These are phyloP conservation scores for Vulpes ferrilata DNA, from an alignment of 2,113 vertebrate genomes.

Conservation along the genomic window DNA sequence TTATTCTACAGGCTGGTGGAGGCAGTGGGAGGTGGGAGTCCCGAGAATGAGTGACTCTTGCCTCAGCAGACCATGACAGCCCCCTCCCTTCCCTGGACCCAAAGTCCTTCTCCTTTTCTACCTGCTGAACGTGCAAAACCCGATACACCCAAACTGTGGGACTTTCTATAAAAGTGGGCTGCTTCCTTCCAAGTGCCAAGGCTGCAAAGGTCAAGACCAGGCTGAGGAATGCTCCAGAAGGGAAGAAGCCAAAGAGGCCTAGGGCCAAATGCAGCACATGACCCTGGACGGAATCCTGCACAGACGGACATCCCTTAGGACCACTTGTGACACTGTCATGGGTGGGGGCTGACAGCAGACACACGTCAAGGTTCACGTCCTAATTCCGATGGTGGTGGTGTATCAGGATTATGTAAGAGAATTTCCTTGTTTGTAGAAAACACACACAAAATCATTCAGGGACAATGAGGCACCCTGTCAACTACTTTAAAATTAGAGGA, in stretches of 20 bases:
- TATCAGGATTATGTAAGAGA: neutral
- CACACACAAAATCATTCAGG: neutral
- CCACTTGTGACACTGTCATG: rapidly evolving
- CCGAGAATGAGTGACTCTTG: neutral
- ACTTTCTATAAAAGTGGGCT: neutral
- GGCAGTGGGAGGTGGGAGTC: neutral
- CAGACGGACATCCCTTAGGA: neutral
- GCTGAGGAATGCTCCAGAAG: neutral
- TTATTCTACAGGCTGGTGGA: neutral
- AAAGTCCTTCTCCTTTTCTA: neutral
- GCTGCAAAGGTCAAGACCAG: neutral
- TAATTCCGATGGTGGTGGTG: no score
- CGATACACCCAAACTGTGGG: neutral
- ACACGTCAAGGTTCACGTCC: rapidly evolving
- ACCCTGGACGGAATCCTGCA: no score
- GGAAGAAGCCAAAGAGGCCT: neutral
- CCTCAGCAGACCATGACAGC: neutral
- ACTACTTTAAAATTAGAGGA: neutral
- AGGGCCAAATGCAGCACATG: rapidly evolving
- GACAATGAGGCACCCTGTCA: neutral
- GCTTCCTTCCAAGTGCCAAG: neutral
- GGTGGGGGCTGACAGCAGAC: neutral
- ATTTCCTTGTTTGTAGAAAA: neutral
- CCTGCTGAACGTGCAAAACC: neutral
- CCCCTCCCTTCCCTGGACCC: rapidly evolving